Percentiles rank a stretch among this genome's conserved stretches.
Evolutionary conservation across 2,888 invertebrate species (phyloP).

Genomic region (Drosophila mimica): DNA sequence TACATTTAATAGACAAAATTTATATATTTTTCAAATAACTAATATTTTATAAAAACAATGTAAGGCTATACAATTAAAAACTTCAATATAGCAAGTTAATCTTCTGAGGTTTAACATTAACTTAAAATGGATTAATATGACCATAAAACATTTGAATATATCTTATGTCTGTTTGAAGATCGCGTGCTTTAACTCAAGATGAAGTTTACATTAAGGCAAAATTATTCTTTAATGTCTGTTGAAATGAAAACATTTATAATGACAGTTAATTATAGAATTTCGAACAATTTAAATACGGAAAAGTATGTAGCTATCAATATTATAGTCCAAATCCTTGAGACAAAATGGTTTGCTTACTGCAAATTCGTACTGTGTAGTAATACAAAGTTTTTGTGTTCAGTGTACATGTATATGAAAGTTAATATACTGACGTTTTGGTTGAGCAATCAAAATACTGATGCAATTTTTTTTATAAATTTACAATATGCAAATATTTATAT

Average conservation of each 20-base stretch:
- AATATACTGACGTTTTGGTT: neutral
- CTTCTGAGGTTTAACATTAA: neutral
- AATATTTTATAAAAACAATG: neutral
- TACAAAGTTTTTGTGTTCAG: neutral
- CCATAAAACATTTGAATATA: neutral
- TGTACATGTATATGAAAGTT: neutral
- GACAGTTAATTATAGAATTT: neutral
- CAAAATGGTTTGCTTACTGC: neutral
- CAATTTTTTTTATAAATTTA: neutral
- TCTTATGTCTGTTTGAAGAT: neutral
- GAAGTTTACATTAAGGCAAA: neutral
- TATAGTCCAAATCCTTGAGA: neutral
- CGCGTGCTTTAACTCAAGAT: neutral
- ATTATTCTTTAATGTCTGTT: neutral
- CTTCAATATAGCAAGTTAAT: neutral
- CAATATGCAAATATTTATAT: neutral
- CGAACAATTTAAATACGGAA: neutral
- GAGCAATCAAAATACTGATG: neutral
- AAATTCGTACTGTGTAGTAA: neutral
- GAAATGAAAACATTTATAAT: neutral
- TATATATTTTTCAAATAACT: neutral
- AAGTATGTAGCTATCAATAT: neutral
- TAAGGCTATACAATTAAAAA: neutral
- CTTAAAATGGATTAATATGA: neutral
- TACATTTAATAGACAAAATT: neutral